Base-by-base conservation (phyloP, 2,888 invertebrate species). In the Crepidodera aurea region DNA sequence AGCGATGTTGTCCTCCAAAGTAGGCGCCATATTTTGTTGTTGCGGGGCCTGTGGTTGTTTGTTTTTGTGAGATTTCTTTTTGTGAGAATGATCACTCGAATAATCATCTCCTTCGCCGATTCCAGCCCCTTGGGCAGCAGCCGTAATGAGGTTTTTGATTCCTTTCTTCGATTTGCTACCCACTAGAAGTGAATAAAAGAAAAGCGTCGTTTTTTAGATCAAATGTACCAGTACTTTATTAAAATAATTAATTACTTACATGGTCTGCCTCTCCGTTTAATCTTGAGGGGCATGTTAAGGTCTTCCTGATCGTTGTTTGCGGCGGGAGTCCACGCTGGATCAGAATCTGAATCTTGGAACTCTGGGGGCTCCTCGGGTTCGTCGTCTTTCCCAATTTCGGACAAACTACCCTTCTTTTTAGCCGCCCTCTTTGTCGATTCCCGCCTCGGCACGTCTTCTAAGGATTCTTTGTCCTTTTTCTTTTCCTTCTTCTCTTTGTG, bases 311-410 rank as follows among this genome's bases (percentile, higher is more conserved):
- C 75, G 16, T 79, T 79, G 34, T 77, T 79, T 29, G 84, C 85
- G 64, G 85, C 84, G 6, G 90, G 90, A n/a, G 88, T 89, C 90
- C 90, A 90, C n/a, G 88, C 89, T 6, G 89, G 90, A 83, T 90
- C 90, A 6, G 87, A 86, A 78, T 90, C 74, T 0, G 89, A 89
- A 63, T 76, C 76, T 57, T 76, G 76, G 73, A 84, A 84, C 74
- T 86, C 86, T 22, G 83, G 80, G 4, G 84, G 83, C 67, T 87
- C 88, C 69, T 86, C 87, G 39, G 79, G 75, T 63, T 87, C 85
- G 46, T 83, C 80, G n/a, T 81, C 77, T 77, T 75, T 81, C 58
- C 85, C 79, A 58, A 86, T 79, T 66, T 85, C 84, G 69, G 85
- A 82, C 68, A 84, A 83, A 68, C 83, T 85, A 61, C 79, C 83